A percentile compares a stretch with the other conserved stretches of the same genome.
phyloP scores from a whole-genome alignment of 1,140 invertebrate genomes.

The Aricia agestis region DNA sequence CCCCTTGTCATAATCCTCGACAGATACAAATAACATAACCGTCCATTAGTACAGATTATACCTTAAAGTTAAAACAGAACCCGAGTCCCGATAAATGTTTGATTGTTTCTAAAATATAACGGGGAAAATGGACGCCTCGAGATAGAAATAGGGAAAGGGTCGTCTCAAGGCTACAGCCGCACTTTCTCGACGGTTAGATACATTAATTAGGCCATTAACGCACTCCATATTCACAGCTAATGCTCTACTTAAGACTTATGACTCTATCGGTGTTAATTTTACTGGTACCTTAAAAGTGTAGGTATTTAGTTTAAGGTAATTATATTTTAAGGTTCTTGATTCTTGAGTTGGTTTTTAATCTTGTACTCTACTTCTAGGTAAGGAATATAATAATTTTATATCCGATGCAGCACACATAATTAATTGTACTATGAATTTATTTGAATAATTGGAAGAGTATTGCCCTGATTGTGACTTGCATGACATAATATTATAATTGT shows the following conservation, averaged over 20 bases:
- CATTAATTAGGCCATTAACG: slow-evolving; percentile 50
- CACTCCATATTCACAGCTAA: slow-evolving; percentile 32
- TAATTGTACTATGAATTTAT: too few relatives aligned
- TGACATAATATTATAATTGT: too few relatives aligned
- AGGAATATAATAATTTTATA: too few relatives aligned
- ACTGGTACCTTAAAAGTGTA: not conserved
- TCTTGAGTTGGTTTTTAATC: too few relatives aligned
- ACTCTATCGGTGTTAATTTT: not conserved
- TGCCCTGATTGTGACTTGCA: too few relatives aligned
- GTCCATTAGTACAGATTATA: slow-evolving; percentile 31
- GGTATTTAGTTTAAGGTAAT: too few relatives aligned
- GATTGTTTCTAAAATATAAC: slow-evolving; percentile 59
- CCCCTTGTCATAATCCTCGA: slow-evolving; percentile 38
- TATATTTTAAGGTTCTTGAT: too few relatives aligned
- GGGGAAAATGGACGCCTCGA: slow-evolving; percentile 48
- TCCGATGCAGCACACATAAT: too few relatives aligned
- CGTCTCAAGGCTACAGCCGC: slow-evolving; percentile 62
- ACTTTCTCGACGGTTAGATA: slow-evolving; percentile 66
- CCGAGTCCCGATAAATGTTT: slow-evolving; percentile 49
- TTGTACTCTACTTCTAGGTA: too few relatives aligned
- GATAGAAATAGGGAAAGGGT: slow-evolving; percentile 71
- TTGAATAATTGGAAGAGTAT: too few relatives aligned
- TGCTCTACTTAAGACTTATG: slow-evolving; percentile 33
- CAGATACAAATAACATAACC: slow-evolving; percentile 30
- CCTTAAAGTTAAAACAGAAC: slow-evolving; percentile 29